These are phyloP conservation scores for Takifugu flavidus DNA, from an alignment of 2,113 vertebrate species.

Conservation along the genomic window DNA sequence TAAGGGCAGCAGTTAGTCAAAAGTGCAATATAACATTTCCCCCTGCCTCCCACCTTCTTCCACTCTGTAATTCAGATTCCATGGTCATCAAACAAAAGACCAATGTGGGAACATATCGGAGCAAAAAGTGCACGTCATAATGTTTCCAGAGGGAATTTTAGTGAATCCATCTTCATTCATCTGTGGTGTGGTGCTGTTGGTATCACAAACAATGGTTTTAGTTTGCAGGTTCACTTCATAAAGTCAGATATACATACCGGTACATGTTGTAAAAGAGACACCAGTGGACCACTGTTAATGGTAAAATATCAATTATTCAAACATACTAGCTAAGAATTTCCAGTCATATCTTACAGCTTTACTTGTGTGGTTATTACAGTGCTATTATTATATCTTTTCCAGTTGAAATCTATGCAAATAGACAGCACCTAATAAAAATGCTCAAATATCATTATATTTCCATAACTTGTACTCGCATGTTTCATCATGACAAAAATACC, in stretches of 20 bases:
- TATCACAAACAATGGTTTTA: not conserved
- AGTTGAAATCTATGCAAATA: too few species aligned
- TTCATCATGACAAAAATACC: not conserved
- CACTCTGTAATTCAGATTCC: constrained; percentile 41
- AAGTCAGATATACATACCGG: not conserved
- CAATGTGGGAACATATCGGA: constrained; percentile 33
- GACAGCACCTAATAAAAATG: too few species aligned
- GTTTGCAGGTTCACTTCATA: not conserved
- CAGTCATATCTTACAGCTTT: too few species aligned
- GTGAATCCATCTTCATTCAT: not conserved
- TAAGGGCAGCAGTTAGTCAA: constrained; percentile 60
- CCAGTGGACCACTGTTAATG: not conserved
- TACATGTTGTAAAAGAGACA: not conserved
- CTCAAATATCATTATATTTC: not conserved
- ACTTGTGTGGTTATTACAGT: too few species aligned
- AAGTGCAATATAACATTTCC: constrained; percentile 65
- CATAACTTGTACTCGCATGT: not conserved
- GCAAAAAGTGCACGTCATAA: constrained; percentile 17
- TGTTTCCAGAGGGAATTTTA: constrained; percentile 21
- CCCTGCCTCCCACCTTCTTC: constrained; percentile 27
- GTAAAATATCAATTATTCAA: too few species aligned
- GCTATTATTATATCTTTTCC: too few species aligned
- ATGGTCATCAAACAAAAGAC: constrained; percentile 33
- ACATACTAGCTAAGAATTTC: too few species aligned
- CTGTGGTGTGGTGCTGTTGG: not conserved